phyloP scores from a whole-genome alignment of 2,113 vertebrate species.

The Martes martes region DNA sequence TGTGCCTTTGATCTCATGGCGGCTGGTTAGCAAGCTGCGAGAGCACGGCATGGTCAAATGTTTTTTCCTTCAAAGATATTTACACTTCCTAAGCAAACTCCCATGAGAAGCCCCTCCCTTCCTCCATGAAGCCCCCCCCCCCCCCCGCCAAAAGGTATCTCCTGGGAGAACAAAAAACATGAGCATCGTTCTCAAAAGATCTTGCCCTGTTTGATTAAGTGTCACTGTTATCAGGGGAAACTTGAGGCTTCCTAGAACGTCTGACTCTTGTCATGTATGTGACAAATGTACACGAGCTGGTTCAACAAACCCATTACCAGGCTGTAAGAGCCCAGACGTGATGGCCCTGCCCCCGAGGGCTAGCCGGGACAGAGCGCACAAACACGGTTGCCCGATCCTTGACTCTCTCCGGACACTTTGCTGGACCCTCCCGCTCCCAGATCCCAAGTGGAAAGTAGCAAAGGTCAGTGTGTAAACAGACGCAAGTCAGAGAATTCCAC shows the following conservation, averaged over 20 bases:
- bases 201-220: background rate
- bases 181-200: background rate
- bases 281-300: background rate
- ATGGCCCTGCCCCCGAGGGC: background rate
- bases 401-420: rapidly evolving
- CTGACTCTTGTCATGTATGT: background rate
- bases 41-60: too few relatives aligned
- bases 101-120: background rate
- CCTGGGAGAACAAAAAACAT: background rate
- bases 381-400: rapidly evolving
- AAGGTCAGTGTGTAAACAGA: background rate
- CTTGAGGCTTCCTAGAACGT: background rate
- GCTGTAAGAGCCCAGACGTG: too few relatives aligned
- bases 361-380: background rate
- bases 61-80: background rate
- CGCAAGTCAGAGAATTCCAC: rapidly evolving
- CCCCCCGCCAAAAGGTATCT: background rate
- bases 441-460: rapidly evolving
- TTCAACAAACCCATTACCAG: background rate
- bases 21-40: background rate
- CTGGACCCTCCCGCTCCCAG: background rate
- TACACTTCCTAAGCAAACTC: background rate
- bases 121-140: background rate
- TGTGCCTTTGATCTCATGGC: background rate
- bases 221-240: background rate